These are phyloP conservation scores for Heterodera filipjevi DNA, from an alignment of 2,888 invertebrate genomes.

Conservation along the genomic window DNA sequence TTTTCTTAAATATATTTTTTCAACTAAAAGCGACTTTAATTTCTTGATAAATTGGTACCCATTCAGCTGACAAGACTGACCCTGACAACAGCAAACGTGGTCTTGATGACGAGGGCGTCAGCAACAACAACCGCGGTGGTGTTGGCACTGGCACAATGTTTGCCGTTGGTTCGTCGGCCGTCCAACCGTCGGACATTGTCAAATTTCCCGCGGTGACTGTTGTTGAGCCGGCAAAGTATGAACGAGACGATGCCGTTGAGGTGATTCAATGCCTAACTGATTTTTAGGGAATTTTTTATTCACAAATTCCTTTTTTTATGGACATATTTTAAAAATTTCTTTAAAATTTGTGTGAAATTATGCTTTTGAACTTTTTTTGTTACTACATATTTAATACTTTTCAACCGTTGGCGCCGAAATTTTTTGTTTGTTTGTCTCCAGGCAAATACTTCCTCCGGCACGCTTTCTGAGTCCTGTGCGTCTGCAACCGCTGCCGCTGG, in stretches of 20 bases:
- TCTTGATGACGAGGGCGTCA: not conserved
- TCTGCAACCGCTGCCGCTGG: constrained; percentile 8
- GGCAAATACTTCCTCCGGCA: not conserved
- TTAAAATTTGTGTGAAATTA: no score
- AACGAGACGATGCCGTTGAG: not conserved
- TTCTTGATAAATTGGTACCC: no score
- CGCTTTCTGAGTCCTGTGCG: not conserved
- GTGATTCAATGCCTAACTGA: no score
- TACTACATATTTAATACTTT: no score
- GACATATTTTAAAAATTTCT: no score
- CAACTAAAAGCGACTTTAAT: no score
- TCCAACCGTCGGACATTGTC: constrained; percentile 14
- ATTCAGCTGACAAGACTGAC: constrained; percentile 14
- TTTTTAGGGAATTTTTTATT: no score
- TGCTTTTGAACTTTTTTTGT: no score
- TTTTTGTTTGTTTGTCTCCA: not conserved
- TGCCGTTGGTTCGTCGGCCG: not conserved
- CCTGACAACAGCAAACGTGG: constrained; percentile 17
- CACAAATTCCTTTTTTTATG: no score
- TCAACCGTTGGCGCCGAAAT: no score
- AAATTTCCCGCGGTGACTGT: constrained; percentile 9
- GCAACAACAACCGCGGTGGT: constrained; percentile 5
- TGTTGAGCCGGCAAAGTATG: constrained; percentile 13
- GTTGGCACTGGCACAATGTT: not conserved
- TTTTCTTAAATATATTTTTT: no score